phyloP scores from a whole-genome alignment of 30 jellyfish, hydroid and myxozoan species.

The Nemopilema nomurai region DNA sequence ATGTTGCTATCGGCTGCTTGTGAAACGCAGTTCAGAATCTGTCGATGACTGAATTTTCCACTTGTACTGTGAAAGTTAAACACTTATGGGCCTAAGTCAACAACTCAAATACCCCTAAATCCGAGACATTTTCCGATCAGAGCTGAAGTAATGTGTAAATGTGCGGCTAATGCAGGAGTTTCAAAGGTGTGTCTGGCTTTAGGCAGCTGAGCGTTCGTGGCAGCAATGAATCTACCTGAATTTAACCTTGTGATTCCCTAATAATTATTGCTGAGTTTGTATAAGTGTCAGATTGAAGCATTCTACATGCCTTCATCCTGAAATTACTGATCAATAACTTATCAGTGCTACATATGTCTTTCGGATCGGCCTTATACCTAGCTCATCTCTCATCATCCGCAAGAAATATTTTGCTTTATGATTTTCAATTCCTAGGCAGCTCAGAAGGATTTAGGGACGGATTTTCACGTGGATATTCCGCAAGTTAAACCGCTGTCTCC shows the following conservation, averaged over 20 bases:
- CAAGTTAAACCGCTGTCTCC: slow-evolving; percentile 98
- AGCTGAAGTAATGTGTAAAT: too few relatives aligned
- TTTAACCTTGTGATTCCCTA: background rate
- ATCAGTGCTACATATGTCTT: background rate
- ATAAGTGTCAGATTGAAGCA: background rate
- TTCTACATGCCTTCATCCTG: background rate
- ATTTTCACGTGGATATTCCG: slow-evolving; percentile 70
- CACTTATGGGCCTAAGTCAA: too few relatives aligned
- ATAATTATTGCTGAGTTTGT: too few relatives aligned
- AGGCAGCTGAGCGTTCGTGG: background rate
- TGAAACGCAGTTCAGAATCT: too few relatives aligned
- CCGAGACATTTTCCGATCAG: too few relatives aligned
- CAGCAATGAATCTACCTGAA: background rate
- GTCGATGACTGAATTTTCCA: too few relatives aligned
- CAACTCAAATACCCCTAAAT: too few relatives aligned
- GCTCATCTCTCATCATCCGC: background rate
- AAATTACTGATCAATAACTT: background rate
- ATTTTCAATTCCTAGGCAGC: slow-evolving; percentile 54
- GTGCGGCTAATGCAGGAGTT: too few relatives aligned
- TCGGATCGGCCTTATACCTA: background rate
- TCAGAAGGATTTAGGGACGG: slow-evolving; percentile 56
- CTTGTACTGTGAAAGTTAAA: too few relatives aligned
- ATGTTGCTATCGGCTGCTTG: too few relatives aligned
- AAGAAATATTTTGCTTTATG: background rate
- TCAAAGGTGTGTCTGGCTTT: background rate